Conservation (phyloP, 2,797 vertebrate species). For the Chelon auratus region DNA sequence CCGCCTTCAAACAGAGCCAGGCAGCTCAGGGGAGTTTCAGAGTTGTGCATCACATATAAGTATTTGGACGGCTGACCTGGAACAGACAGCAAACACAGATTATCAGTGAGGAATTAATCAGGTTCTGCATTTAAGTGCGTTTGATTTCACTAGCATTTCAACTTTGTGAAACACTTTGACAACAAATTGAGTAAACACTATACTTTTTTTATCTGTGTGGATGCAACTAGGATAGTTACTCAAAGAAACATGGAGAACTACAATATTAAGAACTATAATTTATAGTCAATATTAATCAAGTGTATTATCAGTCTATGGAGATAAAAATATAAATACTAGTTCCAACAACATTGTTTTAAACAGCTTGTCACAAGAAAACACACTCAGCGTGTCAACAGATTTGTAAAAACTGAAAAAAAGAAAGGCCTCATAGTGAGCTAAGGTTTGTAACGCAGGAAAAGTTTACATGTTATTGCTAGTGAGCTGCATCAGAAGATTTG, state of each 20-base stretch:
- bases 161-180: not conserved
- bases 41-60: slow-evolving; percentile 98
- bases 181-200: not conserved
- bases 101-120: not conserved
- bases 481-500: too few species aligned
- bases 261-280: too few species aligned
- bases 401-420: not conserved
- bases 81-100: slow-evolving; percentile 18
- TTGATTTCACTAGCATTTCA: not conserved
- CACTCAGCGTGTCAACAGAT: too few species aligned
- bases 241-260: not conserved
- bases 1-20: slow-evolving; percentile 94
- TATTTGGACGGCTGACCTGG: slow-evolving; percentile 94
- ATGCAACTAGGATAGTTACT: not conserved
- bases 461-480: not conserved
- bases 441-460: not conserved
- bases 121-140: not conserved
- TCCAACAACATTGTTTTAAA: not conserved
- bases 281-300: not conserved
- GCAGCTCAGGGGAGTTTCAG: slow-evolving; percentile 95
- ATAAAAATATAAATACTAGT: not conserved
- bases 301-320: not conserved
- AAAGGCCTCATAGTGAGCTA: not conserved
- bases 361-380: too few species aligned
- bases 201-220: not conserved